Conservation (phyloP, 2,797 vertebrate species). For the Xenops minutus region DNA sequence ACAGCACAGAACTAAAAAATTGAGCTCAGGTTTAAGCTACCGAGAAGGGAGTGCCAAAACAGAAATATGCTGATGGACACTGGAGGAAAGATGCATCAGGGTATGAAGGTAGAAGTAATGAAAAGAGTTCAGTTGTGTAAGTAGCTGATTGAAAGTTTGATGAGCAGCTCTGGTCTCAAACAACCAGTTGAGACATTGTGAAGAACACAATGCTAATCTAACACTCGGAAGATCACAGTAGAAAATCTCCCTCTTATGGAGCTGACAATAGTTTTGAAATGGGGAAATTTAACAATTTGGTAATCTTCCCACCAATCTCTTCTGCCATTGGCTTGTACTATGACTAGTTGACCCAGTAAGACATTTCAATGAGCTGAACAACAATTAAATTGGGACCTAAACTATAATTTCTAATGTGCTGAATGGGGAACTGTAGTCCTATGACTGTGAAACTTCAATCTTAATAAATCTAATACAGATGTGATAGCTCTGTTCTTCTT, state of each 20-base stretch:
- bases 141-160: background rate
- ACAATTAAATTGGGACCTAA: background rate
- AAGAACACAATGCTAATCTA: background rate
- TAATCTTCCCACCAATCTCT: background rate
- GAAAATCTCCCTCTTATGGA: background rate
- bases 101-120: background rate
- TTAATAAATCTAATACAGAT: background rate
- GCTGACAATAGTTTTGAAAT: background rate
- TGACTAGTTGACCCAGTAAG: background rate
- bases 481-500: background rate
- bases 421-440: background rate
- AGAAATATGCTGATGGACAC: background rate
- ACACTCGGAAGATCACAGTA: background rate
- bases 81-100: background rate
- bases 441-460: background rate
- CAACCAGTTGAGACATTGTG: background rate
- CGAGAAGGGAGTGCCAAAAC: conserved; percentile 1
- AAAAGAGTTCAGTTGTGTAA: background rate
- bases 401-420: background rate
- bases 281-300: background rate
- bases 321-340: background rate
- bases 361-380: background rate
- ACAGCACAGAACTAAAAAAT: background rate
- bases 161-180: background rate
- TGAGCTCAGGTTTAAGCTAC: conserved; percentile 48